Conservation (phyloP, 2,888 invertebrate genomes). For the Pyrocoelia pectoralis region DNA sequence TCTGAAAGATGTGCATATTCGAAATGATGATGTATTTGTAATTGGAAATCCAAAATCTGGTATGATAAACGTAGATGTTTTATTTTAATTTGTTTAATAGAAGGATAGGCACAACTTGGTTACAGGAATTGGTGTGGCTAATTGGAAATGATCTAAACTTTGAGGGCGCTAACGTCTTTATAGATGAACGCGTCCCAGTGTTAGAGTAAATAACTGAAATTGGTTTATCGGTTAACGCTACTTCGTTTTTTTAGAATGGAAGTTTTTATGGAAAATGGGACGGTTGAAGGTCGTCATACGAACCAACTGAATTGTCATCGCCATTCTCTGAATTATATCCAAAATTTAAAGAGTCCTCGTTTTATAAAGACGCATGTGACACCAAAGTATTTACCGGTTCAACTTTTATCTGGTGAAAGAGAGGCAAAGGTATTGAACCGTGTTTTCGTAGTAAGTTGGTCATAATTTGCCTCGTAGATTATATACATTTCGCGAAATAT, state of each 20-base stretch:
- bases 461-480: not conserved
- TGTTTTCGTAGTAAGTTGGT: not conserved
- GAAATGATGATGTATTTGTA: not conserved
- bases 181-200: not conserved
- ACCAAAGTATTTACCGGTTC: not conserved
- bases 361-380: not conserved
- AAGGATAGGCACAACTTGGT: not conserved
- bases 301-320: not conserved
- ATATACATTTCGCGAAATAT: slow-evolving; percentile 4
- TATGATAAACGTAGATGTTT: not conserved
- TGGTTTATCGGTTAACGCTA: not conserved
- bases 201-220: not conserved
- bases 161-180: not conserved
- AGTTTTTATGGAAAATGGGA: not conserved
- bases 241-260: not conserved
- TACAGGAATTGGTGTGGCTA: slow-evolving; percentile 8
- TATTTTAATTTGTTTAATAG: not conserved
- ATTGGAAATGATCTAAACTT: not conserved
- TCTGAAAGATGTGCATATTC: not conserved
- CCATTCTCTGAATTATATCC: not conserved
- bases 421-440: not conserved
- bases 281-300: not conserved
- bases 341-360: not conserved
- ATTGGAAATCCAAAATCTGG: not conserved
- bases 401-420: not conserved